These are phyloP conservation scores for Gonioctena quinquepunctata DNA, from an alignment of 1,140 invertebrate genomes.

Conservation along the genomic window DNA sequence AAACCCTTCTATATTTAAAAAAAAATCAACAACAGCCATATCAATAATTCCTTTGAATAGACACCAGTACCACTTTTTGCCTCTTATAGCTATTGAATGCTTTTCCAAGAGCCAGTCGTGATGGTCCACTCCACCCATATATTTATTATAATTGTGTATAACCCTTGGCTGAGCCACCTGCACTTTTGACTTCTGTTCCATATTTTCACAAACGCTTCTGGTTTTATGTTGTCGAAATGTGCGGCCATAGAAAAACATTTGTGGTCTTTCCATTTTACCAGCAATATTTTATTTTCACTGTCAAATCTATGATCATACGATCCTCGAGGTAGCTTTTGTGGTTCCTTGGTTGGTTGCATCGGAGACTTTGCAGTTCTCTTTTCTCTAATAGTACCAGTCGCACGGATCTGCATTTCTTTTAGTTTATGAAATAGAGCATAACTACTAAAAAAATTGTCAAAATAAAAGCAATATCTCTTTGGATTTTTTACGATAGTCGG, in stretches of 20 bases:
- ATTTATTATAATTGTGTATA: background rate
- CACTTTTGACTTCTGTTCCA: constrained; percentile 29
- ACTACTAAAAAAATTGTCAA: constrained; percentile 53
- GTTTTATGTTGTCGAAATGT: constrained; percentile 32
- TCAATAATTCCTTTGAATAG: constrained; percentile 18
- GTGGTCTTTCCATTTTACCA: constrained; percentile 40
- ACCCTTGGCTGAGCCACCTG: background rate
- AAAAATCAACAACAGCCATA: constrained; percentile 22
- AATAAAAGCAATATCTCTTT: constrained; percentile 36
- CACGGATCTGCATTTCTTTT: too few relatives aligned
- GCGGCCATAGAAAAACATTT: constrained; percentile 33
- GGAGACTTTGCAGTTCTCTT: constrained; percentile 32
- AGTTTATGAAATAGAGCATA: constrained; percentile 42
- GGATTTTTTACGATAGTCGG: constrained; percentile 22
- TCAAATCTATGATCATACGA: constrained; percentile 35
- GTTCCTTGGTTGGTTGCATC: constrained; percentile 16
- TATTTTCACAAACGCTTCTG: constrained; percentile 32
- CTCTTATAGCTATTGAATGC: constrained; percentile 22
- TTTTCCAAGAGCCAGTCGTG: constrained; percentile 31
- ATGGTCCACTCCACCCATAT: constrained; percentile 23
- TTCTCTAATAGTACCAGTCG: constrained; percentile 41
- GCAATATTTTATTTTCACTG: constrained; percentile 28
- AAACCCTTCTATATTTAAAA: constrained; percentile 10
- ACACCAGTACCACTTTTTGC: constrained; percentile 31
- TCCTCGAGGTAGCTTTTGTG: constrained; percentile 27